Evolutionary conservation across 2,113 vertebrate genomes (phyloP), one percentile per base, ranked within the genome.

Genomic region (Peromyscus californicus): DNA sequence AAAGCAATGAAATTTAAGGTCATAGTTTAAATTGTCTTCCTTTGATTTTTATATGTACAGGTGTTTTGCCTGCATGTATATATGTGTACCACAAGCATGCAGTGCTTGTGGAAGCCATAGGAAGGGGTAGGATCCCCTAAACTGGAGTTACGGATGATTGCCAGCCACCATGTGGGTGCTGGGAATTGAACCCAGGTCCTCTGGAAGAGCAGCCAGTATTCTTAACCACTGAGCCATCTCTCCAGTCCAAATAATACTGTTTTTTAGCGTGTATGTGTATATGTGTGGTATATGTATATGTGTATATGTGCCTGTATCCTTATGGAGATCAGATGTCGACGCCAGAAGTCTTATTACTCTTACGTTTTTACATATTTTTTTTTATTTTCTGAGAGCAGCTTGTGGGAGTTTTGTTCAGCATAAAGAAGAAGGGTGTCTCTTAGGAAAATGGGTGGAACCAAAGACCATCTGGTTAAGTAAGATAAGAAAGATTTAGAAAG

Each of bases 1-100:
- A 93, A 96, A 69, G n/a, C 21, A 82, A 91, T 76, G 48, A 33
- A 90, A 61, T 42, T 76, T 90, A 92, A 83, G 16, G 70, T 97
- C 51, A 63, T 31, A 85, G 80, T 61, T 65, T 42, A 65, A 42
- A 19, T 42, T 85, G 26, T 67, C 29, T 63, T 63, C 17, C 33
- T 33, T 45, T 17, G 45, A 31, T 45, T 65, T 63, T 45, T 85
- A 65, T 12, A 26, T 45, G 39, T 21, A 45, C 12, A 45, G 26
- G 16, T 65, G 4, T 45, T 45, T 65, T 45, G 39, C 57, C 83
- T 45, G 61, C 22, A 63, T 63, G 36, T 42, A 42, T 84, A 7
- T 63, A 13, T 39, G 24, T 63, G 82, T 10, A 45, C 16, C 82
- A 29, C 2, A 31, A 5, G 16, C 16, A 11, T 33, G 26, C 82